Percentiles rank a stretch among this genome's conserved stretches.
These are phyloP conservation scores for Megastigmus dorsalis DNA, from an alignment of 2,888 invertebrate genomes.

Conservation along the genomic window DNA sequence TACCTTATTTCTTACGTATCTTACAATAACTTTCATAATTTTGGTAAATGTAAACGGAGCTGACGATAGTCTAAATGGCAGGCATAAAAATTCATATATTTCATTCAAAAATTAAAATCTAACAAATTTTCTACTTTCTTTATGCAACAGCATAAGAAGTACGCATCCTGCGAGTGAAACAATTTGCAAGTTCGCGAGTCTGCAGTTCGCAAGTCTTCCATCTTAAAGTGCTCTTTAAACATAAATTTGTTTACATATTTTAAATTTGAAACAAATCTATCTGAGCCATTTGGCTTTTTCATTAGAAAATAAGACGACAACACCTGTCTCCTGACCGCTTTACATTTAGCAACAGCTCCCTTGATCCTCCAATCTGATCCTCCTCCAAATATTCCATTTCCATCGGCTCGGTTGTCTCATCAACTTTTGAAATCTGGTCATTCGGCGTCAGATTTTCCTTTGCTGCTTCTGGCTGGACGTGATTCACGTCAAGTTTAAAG, in stretches of 20 bases:
- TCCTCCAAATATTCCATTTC: too few relatives aligned
- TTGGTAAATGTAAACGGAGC: constrained; percentile 59
- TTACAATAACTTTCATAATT: constrained; percentile 56
- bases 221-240: constrained; percentile 58
- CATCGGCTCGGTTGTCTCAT: too few relatives aligned
- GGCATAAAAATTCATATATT: constrained; percentile 54
- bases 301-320: constrained; percentile 55
- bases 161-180: constrained; percentile 40
- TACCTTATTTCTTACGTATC: constrained; percentile 33
- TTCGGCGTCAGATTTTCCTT: neutral
- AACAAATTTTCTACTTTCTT: constrained; percentile 55
- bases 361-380: neutral
- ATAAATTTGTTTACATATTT: constrained; percentile 58
- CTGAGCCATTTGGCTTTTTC: constrained; percentile 54
- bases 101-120: constrained; percentile 53
- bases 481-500: neutral
- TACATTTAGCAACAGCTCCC: neutral
- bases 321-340: constrained; percentile 44
- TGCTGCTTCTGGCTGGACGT: too few relatives aligned
- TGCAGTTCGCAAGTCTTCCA: constrained; percentile 59
- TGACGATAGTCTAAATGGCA: constrained; percentile 58
- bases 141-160: constrained; percentile 51
- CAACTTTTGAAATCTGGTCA: neutral
- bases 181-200: constrained; percentile 47
- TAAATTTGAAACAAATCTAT: constrained; percentile 59